Evolutionary conservation across 2,113 vertebrate genomes (phyloP), one percentile per base, ranked within the genome.

Genomic region (Vanacampus margaritifer): DNA sequence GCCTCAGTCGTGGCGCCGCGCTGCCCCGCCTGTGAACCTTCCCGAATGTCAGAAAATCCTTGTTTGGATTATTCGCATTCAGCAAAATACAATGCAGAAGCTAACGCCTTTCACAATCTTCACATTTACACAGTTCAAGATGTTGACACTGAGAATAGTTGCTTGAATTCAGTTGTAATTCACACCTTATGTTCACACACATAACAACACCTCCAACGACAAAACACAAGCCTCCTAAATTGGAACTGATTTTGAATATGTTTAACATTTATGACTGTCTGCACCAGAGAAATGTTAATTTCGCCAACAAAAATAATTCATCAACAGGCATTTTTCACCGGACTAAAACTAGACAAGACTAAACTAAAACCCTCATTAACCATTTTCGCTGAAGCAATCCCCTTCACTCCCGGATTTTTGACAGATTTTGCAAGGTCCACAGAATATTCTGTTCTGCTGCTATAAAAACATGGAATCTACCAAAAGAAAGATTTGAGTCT

Each of bases 1-100:
- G 81, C 48, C 74, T 62, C 64, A 56, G 68, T 74, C 61, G 58
- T 28, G 41, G 70, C 61, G 73, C 56, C 63, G 72, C 35, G 64
- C 28, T 32, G 46, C 72, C 72, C 65, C 43, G 8, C 69, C 76
- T 41, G 74, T 69, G 79, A 46, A 61, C 28, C 71, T 68, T 37
- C 61, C 76, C 69, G 79, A 87, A 85, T 69, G 70, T 76, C 76
- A 78, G 48, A 50, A 10, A 50, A 50, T 50, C 19, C 5, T 3
- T 19, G 19, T 56, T 28, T 26, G 53, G 6, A 23, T 19, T 35
- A 8, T 19, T 35, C 32, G n/a, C 13, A 24, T 24, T n/a, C 35
- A 75, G 60, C 67, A 24, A 67, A 19, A 37, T 67, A 9, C 50
- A 14, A 16, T n/a, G 72, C 74, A 57, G 68, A 43, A 21, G n/a